A percentile compares a stretch with the other conserved stretches of the same genome.
Conservation (phyloP, 2,797 vertebrate genomes). For the Micropoecilia bifurca region DNA sequence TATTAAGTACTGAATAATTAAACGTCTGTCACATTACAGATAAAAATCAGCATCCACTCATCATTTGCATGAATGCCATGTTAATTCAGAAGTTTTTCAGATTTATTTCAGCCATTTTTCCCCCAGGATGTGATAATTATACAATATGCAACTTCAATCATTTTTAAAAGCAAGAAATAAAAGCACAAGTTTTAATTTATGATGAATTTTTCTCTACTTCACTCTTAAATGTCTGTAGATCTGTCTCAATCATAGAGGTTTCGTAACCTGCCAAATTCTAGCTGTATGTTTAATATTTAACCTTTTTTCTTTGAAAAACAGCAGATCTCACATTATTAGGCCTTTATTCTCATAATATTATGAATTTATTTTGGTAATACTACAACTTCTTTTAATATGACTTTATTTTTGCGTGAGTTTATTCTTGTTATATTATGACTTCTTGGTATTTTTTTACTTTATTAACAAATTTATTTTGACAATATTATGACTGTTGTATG, state of each 20-base stretch:
- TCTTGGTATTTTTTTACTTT: no score
- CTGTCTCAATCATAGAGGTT: neutral
- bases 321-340: neutral
- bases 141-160: neutral
- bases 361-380: no score
- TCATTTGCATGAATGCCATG: neutral
- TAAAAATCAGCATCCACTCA: neutral
- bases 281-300: neutral
- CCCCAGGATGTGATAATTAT: neutral
- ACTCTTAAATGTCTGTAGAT: neutral
- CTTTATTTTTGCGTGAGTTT: no score
- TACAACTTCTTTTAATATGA: no score
- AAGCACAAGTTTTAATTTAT: neutral
- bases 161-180: neutral
- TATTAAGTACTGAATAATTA: conserved; percentile 3
- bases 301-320: neutral
- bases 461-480: no score
- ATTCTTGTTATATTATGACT: no score
- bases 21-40: conserved; percentile 2
- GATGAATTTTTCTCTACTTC: neutral
- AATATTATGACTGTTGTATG: no score
- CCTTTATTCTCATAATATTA: no score
- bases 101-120: neutral
- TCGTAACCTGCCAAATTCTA: neutral
- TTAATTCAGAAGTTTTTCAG: neutral